A percentile compares a stretch with the other conserved stretches of the same genome.
phyloP scores from a whole-genome alignment of 2,113 vertebrate species.

The Promerops cafer region DNA sequence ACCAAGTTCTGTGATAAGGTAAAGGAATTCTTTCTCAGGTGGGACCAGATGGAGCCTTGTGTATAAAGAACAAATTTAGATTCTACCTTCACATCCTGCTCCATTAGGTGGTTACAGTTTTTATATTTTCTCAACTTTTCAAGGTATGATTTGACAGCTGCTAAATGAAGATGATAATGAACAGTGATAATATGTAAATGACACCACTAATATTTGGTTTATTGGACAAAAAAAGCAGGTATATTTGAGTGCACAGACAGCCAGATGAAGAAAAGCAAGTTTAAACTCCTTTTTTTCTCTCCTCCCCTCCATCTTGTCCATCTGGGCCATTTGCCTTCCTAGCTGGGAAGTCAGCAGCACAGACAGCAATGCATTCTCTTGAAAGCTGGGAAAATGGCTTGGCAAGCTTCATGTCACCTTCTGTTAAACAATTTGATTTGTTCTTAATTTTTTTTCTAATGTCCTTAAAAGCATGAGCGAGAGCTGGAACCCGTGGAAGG shows the following conservation, averaged over 20 bases:
- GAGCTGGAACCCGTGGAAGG: not conserved
- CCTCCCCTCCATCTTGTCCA: not conserved
- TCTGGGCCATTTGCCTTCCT: not conserved
- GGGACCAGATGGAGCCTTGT: not conserved
- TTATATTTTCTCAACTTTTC: not conserved
- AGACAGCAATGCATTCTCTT: not conserved
- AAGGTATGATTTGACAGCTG: not conserved
- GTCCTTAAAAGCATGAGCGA: not conserved
- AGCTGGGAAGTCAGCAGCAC: not conserved
- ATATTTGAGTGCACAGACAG: not conserved
- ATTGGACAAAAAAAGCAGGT: not conserved
- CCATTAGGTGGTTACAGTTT: not conserved
- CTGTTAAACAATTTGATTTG: not conserved
- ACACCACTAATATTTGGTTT: not conserved
- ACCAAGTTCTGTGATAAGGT: not conserved
- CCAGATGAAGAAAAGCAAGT: not conserved
- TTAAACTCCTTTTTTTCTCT: not conserved
- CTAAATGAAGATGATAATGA: not conserved
- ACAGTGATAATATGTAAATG: not conserved
- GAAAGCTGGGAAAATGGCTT: constrained; percentile 7
- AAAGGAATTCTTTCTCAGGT: not conserved
- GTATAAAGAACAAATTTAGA: not conserved
- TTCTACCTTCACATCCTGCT: not conserved
- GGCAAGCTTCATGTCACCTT: not conserved
- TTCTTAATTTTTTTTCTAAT: not conserved